These are phyloP conservation scores for Orcinus orca DNA, from an alignment of 2,113 vertebrate species.

Conservation along the genomic window DNA sequence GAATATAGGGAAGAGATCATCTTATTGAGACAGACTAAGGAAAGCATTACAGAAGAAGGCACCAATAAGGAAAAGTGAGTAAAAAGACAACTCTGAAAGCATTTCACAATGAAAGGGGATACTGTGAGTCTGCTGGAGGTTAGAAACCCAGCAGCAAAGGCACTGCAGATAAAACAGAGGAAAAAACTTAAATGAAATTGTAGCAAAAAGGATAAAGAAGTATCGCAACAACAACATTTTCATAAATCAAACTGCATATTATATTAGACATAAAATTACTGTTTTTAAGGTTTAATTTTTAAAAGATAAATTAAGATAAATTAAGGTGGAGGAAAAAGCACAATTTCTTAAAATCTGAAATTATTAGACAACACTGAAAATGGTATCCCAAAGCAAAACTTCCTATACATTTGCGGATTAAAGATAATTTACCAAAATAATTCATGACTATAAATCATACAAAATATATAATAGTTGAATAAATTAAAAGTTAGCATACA, in stretches of 20 bases:
- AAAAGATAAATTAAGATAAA: slow-evolving; percentile 47
- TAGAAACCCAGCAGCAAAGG: background rate
- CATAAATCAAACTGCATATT: background rate
- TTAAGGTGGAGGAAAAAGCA: background rate
- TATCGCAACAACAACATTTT: background rate
- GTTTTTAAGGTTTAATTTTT: background rate
- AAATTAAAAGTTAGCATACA: slow-evolving; percentile 7
- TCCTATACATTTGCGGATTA: background rate
- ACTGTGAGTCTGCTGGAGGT: background rate
- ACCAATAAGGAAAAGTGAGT: background rate
- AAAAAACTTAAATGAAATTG: background rate
- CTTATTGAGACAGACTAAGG: background rate
- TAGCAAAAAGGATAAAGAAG: background rate
- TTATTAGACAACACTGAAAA: slow-evolving; percentile 11
- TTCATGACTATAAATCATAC: background rate
- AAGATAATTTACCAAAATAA: slow-evolving; percentile 17
- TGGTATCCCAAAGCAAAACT: background rate
- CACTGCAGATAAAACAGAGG: background rate
- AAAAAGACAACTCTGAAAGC: background rate
- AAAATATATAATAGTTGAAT: background rate
- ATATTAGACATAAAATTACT: background rate
- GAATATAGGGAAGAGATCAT: background rate
- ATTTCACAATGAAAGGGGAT: background rate
- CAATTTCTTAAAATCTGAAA: slow-evolving; percentile 32
- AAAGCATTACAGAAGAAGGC: background rate